phyloP scores from a whole-genome alignment of 1,140 invertebrate species.

The Drosophila fuyamai region DNA sequence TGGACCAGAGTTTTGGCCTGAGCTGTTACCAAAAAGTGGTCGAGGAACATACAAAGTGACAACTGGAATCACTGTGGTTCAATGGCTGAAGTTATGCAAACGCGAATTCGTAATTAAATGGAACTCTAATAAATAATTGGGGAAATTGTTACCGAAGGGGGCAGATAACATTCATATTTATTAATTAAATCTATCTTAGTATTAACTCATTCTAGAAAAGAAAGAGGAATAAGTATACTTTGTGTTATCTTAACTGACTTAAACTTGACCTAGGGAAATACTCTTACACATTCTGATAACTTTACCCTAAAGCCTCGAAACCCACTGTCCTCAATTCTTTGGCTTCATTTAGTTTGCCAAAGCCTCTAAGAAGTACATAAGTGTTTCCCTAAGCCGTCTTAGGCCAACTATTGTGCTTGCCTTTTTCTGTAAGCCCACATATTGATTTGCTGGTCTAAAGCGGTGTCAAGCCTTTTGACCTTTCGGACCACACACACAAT shows the following conservation, averaged over 20 bases:
- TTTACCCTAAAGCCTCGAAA: neutral
- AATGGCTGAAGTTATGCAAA: conserved; percentile 8
- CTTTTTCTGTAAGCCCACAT: conserved; percentile 17
- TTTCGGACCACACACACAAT: conserved; percentile 59
- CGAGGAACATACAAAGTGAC: conserved; percentile 52
- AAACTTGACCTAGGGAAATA: no score
- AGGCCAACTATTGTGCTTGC: conserved; percentile 22
- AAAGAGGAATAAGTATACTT: no score
- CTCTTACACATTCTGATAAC: neutral
- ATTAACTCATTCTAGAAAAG: no score
- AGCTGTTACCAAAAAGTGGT: conserved; percentile 66
- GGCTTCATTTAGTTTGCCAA: conserved; percentile 23
- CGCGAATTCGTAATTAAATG: neutral
- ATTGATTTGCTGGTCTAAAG: conserved; percentile 37
- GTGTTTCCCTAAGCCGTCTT: conserved; percentile 43
- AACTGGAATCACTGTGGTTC: conserved; percentile 49
- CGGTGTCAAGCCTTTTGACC: conserved; percentile 38
- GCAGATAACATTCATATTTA: no score
- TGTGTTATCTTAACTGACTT: no score
- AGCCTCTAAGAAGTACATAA: conserved; percentile 31
- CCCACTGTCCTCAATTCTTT: conserved; percentile 29
- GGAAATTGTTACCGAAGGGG: no score
- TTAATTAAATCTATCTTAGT: no score
- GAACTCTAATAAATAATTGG: neutral
- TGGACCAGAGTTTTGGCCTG: conserved; percentile 54